Evolutionary conservation across 2,888 invertebrate species (phyloP).

Genomic region (Bedellia somnulentella): DNA sequence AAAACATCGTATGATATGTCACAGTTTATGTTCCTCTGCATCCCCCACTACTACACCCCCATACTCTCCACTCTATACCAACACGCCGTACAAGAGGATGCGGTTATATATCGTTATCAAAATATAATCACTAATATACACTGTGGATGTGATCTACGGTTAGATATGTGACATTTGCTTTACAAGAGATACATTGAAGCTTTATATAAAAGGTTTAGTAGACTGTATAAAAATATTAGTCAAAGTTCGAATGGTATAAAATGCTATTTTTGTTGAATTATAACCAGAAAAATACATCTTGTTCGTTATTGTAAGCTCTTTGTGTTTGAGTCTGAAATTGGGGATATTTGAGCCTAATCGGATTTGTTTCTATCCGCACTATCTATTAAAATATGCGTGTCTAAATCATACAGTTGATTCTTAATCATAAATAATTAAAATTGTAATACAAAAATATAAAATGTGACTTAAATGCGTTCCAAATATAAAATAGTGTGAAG

Average conservation of each 20-base stretch:
- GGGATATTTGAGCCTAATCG: constrained; percentile 7
- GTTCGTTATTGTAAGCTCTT: constrained; percentile 24
- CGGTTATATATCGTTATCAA: constrained; percentile 52
- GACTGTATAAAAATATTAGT: constrained; percentile 48
- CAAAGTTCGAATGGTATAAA: constrained; percentile 26
- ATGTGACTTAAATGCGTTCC: constrained; percentile 23
- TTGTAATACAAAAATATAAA: constrained; percentile 54
- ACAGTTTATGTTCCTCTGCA: too few species aligned
- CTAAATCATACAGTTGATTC: too few species aligned
- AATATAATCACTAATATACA: constrained; percentile 48
- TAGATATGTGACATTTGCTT: constrained; percentile 54
- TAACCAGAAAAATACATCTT: constrained; percentile 29
- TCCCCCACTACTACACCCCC: too few species aligned
- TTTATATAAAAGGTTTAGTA: constrained; percentile 27
- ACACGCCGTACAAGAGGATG: constrained; percentile 45
- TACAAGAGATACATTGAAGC: constrained; percentile 44
- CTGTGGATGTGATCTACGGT: constrained; percentile 34
- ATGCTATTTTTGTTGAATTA: constrained; percentile 20
- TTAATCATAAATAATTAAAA: too few species aligned
- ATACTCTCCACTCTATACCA: too few species aligned
- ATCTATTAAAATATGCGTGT: constrained; percentile 23
- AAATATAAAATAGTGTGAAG: constrained; percentile 32
- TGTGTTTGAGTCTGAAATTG: constrained; percentile 8
- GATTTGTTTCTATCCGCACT: constrained; percentile 19
- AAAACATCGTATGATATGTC: too few species aligned